These are phyloP conservation scores for Microcebus murinus DNA, from an alignment of 2,113 vertebrate species.

Conservation along the genomic window DNA sequence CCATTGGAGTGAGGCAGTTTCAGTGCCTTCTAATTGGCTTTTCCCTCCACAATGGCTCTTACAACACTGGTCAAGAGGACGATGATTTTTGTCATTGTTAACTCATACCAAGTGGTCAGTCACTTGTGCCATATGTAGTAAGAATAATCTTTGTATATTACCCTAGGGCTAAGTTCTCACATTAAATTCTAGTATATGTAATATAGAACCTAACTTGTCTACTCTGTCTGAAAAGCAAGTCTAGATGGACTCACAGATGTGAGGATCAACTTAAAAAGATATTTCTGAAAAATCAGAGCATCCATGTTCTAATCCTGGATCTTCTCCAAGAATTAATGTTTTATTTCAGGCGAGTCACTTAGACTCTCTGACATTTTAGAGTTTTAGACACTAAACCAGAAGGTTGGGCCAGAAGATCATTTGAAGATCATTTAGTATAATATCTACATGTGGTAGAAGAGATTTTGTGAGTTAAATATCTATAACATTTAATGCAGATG, in stretches of 20 bases:
- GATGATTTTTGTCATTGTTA: background rate
- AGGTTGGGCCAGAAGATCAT: background rate
- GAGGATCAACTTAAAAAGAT: background rate
- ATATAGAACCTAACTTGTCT: background rate
- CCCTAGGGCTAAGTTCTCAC: background rate
- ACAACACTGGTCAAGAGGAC: fast-evolving
- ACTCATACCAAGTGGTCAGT: background rate
- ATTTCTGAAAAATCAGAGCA: background rate
- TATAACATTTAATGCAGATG: background rate
- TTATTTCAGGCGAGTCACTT: background rate
- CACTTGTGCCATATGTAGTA: background rate
- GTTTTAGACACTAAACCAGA: background rate
- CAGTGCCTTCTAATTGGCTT: background rate
- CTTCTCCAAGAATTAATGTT: background rate
- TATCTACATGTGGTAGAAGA: background rate
- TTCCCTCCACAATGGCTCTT: background rate
- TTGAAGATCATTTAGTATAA: background rate
- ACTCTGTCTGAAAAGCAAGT: background rate
- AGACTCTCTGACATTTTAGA: background rate
- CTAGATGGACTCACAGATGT: background rate
- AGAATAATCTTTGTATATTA: background rate
- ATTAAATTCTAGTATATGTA: background rate
- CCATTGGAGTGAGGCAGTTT: background rate
- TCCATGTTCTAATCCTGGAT: background rate
- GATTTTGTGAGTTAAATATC: background rate